phyloP scores from a whole-genome alignment of 2,888 invertebrate species.

The Nipponacmea schrenckii region DNA sequence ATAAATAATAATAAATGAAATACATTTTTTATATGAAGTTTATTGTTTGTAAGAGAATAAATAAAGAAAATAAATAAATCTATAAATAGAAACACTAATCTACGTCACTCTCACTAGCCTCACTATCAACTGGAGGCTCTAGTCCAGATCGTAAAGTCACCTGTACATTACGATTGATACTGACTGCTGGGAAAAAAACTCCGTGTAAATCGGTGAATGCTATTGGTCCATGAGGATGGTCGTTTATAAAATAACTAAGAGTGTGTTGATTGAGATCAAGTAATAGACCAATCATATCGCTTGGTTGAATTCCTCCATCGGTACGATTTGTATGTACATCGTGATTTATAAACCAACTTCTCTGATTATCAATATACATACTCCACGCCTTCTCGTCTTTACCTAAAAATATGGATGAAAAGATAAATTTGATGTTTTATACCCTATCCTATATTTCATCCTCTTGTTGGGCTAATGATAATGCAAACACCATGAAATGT shows the following conservation, averaged over 20 bases:
- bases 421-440: no score
- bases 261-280: slow-evolving; percentile 91
- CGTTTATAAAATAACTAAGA: slow-evolving; percentile 93
- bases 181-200: slow-evolving; percentile 98
- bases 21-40: no score
- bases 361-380: slow-evolving; percentile 93
- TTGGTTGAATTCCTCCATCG: slow-evolving; percentile 87
- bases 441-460: no score
- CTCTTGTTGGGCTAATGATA: no score
- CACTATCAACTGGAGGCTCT: slow-evolving; percentile 77
- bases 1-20: no score
- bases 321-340: slow-evolving; percentile 92
- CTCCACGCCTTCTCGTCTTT: slow-evolving; percentile 98
- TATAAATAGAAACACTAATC: slow-evolving; percentile 23
- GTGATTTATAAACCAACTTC: slow-evolving; percentile 98
- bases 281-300: slow-evolving; percentile 88
- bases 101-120: slow-evolving; percentile 46
- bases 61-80: no score
- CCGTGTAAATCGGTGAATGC: slow-evolving; percentile 85
- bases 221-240: slow-evolving; percentile 89
- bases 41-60: no score
- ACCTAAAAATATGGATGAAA: slow-evolving; percentile 72
- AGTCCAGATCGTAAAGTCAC: slow-evolving; percentile 93
- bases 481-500: no score
- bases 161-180: slow-evolving; percentile 93